A percentile compares a stretch with the other conserved stretches of the same genome.
Conservation (phyloP, 2,888 invertebrate genomes). For the Creontiades dilutus region DNA sequence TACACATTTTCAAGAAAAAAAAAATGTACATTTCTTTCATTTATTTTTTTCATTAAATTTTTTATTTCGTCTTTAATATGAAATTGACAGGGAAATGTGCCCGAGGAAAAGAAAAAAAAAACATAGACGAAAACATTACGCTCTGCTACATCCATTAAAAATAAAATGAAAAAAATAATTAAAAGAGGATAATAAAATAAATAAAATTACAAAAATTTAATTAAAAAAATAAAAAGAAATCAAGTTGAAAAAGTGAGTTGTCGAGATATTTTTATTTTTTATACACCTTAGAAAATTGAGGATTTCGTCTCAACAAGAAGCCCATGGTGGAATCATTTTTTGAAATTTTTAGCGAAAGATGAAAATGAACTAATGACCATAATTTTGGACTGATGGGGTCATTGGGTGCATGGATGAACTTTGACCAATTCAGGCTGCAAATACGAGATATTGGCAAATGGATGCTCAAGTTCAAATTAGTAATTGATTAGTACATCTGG, state of each 20-base stretch:
- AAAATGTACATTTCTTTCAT: conserved; percentile 44
- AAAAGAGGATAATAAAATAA: neutral
- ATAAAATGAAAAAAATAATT: neutral
- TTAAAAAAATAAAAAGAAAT: conserved; percentile 59
- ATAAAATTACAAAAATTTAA: conserved; percentile 62
- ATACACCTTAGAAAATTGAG: neutral
- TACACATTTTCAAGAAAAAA: conserved; percentile 35
- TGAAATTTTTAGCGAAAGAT: too few species aligned
- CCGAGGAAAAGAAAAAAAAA: conserved; percentile 56
- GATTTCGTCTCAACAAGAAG: neutral
- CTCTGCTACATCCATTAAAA: conserved; percentile 50
- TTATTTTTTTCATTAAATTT: neutral
- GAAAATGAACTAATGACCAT: too few species aligned
- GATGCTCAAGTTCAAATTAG: too few species aligned
- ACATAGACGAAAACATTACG: conserved; percentile 24
- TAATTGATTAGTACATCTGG: too few species aligned
- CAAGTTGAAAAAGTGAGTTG: conserved; percentile 24
- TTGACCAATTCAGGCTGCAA: too few species aligned
- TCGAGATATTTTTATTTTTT: conserved; percentile 15
- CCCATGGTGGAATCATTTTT: neutral
- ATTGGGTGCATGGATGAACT: too few species aligned
- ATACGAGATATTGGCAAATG: too few species aligned
- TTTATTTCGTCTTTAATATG: conserved; percentile 1
- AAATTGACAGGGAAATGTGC: conserved; percentile 44
- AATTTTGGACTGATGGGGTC: too few species aligned